A percentile compares a stretch with the other conserved stretches of the same genome.
Conservation (phyloP, 1,140 invertebrate genomes). For the Pseudomyrmex flavicornis region DNA sequence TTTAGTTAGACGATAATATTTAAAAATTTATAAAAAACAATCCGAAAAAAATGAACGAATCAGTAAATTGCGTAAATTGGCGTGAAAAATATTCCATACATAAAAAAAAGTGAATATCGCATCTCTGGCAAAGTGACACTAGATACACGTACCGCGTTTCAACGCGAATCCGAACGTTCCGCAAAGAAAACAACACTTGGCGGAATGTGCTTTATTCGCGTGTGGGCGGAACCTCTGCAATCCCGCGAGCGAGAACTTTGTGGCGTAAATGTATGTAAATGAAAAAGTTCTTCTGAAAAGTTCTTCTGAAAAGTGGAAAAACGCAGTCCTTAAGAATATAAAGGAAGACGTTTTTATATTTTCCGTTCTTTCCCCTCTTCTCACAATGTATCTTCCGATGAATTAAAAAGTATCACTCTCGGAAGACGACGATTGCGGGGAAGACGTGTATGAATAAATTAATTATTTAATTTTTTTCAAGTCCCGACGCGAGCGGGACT, state of each 20-base stretch:
- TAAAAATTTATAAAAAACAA: too few species aligned
- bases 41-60: too few species aligned
- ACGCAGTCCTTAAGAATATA: neutral
- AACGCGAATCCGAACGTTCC: conserved; percentile 19
- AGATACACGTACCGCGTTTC: neutral
- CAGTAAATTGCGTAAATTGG: too few species aligned
- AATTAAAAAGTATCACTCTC: conserved; percentile 9
- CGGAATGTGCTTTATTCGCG: conserved; percentile 41
- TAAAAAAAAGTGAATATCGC: conserved; percentile 14
- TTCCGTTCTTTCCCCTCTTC: too few species aligned
- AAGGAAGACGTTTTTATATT: neutral
- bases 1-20: too few species aligned
- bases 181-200: conserved; percentile 43
- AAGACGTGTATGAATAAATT: conserved; percentile 5
- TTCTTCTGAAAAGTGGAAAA: neutral
- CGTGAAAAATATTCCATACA: too few species aligned
- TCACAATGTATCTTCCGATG: neutral
- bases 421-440: neutral
- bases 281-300: conserved; percentile 18
- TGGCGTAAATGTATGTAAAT: conserved; percentile 35
- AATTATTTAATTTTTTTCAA: neutral
- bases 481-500: too few species aligned
- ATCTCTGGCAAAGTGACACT: neutral
- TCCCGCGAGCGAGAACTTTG: conserved; percentile 17
- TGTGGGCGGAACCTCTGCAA: conserved; percentile 20